These are phyloP conservation scores for Platycheirus albimanus DNA, from an alignment of 2,888 invertebrate species.

Conservation along the genomic window DNA sequence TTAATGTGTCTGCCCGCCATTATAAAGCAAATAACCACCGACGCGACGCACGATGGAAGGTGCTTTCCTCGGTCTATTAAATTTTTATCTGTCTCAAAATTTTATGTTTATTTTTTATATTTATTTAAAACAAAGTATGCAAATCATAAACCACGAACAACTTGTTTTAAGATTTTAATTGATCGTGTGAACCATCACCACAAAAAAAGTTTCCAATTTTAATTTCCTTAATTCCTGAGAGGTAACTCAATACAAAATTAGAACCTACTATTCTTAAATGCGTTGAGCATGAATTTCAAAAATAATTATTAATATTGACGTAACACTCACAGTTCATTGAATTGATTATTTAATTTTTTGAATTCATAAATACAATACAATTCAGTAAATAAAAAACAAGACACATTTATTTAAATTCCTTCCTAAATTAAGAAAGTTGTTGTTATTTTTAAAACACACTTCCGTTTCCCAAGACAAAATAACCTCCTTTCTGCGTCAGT, in stretches of 20 bases:
- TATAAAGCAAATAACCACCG: too few species aligned
- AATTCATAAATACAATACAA: not conserved
- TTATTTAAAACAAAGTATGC: too few species aligned
- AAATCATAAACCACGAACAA: too few species aligned
- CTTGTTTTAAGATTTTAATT: too few species aligned
- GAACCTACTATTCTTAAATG: not conserved
- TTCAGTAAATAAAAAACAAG: not conserved
- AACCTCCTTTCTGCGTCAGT: slow-evolving; percentile 25
- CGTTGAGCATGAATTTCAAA: not conserved
- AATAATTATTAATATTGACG: not conserved
- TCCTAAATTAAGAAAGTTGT: slow-evolving; percentile 36
- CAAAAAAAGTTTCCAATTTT: not conserved
- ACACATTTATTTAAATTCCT: not conserved
- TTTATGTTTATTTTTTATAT: too few species aligned
- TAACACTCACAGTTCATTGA: slow-evolving; percentile 39
- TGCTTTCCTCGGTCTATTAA: too few species aligned
- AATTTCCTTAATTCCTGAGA: not conserved
- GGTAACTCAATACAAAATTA: not conserved
- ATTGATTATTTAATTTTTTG: not conserved
- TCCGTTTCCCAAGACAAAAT: slow-evolving; percentile 19
- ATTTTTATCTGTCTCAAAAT: too few species aligned
- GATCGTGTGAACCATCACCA: too few species aligned
- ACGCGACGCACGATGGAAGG: too few species aligned
- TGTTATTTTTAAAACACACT: slow-evolving; percentile 38
- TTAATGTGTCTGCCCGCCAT: too few species aligned